Base-by-base conservation (phyloP, 2,888 invertebrate genomes). In the Nesidiocoris tenuis region DNA sequence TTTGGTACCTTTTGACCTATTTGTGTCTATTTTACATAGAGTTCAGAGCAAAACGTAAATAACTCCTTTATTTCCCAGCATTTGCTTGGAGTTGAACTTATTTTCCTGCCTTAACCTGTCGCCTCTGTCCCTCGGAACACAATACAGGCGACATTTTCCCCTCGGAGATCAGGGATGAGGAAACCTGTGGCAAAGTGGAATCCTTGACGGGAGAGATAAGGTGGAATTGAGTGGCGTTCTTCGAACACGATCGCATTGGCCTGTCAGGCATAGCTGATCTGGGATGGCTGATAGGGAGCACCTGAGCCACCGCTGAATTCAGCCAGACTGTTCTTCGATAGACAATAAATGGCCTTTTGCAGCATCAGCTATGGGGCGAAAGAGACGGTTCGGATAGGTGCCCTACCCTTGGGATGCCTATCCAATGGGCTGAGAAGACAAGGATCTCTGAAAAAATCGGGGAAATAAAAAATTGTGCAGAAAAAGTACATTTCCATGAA, bases 71-170 rank as follows among this genome's bases (percentile, higher is more conserved):
- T n/a, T n/a, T n/a, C n/a, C n/a, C n/a, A n/a, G n/a, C n/a, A n/a
- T n/a, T n/a, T n/a, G n/a, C n/a, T n/a, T n/a, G n/a, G n/a, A n/a
- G 39, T 65, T 65, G 39, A 65, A 65, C 54, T 65, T 65, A 65
- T 65, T 65, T 54, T 17, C 1, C 23, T n/a, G n/a, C n/a, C n/a
- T n/a, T n/a, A n/a, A n/a, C n/a, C n/a, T n/a, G n/a, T n/a, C n/a
- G n/a, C n/a, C n/a, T n/a, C n/a, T n/a, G n/a, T n/a, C n/a, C n/a
- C n/a, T n/a, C n/a, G n/a, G 39, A 39, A 12, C 39, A 39, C 39
- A 39, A 39, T 39, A 39, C n/a, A n/a, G n/a, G n/a, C n/a, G n/a
- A 39, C 12, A 39, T 3, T 12, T 39, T 39, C 39, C 3, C 39
- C 3, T 39, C 39, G 39, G 39, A 39, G 39, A 39, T 39, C 3